Percentiles rank a stretch among this genome's conserved stretches.
Evolutionary conservation across 2,797 vertebrate genomes (phyloP).

Genomic region (Chloroceryle amazona): DNA sequence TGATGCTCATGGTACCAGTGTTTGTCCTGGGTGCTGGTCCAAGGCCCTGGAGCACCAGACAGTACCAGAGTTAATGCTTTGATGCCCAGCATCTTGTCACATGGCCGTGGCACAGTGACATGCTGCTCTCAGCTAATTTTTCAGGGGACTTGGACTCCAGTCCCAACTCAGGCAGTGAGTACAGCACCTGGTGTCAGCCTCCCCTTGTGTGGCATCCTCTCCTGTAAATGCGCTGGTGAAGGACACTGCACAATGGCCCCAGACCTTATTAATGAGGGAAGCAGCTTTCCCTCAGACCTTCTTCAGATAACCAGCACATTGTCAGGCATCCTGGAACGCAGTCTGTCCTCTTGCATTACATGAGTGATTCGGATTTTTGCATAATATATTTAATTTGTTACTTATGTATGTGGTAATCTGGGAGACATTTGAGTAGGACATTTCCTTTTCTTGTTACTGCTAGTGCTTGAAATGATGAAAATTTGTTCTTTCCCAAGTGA

Average conservation of each 20-base stretch:
- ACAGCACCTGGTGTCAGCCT: fast-evolving
- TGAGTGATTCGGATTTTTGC: not conserved
- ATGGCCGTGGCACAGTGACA: fast-evolving
- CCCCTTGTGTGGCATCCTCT: not conserved
- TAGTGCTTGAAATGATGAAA: constrained; percentile 61
- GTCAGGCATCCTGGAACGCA: not conserved
- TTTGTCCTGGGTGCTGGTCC: not conserved
- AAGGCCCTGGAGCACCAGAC: not conserved
- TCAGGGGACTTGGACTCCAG: not conserved
- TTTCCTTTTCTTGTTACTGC: constrained; percentile 57
- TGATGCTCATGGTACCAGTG: fast-evolving
- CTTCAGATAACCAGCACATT: not conserved
- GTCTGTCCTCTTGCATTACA: not conserved
- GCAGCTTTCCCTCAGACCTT: not conserved
- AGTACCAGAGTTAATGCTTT: not conserved
- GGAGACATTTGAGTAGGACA: not conserved
- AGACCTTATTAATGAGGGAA: not conserved
- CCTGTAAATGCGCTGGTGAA: not conserved
- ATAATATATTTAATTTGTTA: not conserved
- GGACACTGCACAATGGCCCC: not conserved
- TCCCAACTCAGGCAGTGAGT: not conserved
- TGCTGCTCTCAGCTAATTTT: not conserved
- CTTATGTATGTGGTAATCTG: not conserved
- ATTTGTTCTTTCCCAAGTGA: not conserved
- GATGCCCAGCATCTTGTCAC: not conserved